Base-by-base conservation (phyloP, 2,888 invertebrate genomes). In the Pecten maximus region DNA sequence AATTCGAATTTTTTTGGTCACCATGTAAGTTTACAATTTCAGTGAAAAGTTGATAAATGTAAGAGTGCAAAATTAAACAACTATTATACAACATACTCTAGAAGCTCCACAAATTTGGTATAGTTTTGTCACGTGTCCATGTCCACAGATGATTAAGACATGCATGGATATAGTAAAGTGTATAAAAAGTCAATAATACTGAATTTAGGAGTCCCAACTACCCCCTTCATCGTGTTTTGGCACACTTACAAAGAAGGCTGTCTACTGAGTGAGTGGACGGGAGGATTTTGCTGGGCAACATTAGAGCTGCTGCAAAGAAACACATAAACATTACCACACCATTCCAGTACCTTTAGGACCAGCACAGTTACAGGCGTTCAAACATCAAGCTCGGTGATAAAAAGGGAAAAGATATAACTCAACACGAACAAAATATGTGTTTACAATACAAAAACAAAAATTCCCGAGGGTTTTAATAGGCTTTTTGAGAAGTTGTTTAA, bases 191-290 rank as follows among this genome's bases (percentile, higher is more conserved):
- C n/a, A n/a, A n/a, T n/a, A n/a, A n/a, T n/a, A n/a, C n/a, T n/a
- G n/a, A n/a, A n/a, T n/a, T n/a, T n/a, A n/a, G n/a, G n/a, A n/a
- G n/a, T n/a, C n/a, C n/a, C 2, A 48, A 48, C 48, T 48, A 16
- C 16, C 48, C 2, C 12, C 12, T 48, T 48, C 48, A 48, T 16
- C 19, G 19, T 48, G 48, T 48, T 16, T 48, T 48, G 23, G 74
- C 2, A 74, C 28, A 74, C 74, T 74, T 74, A 74, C 74, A 74
- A 6, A 74, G 74, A 74, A 74, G 74, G 74, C 35, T 74, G 74
- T 74, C 74, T 74, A 74, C 74, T 74, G 74, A 74, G 74, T 60
- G 60, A 23, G n/a, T 60, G 60, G 35, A 74, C 74, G 74, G 74
- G 74, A 35, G 74, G 28, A 1, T 74, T 74, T 74, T 74, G 74